A percentile compares a stretch with the other conserved stretches of the same genome.
phyloP scores from a whole-genome alignment of 2,888 invertebrate genomes.

The Stenurella melanura region DNA sequence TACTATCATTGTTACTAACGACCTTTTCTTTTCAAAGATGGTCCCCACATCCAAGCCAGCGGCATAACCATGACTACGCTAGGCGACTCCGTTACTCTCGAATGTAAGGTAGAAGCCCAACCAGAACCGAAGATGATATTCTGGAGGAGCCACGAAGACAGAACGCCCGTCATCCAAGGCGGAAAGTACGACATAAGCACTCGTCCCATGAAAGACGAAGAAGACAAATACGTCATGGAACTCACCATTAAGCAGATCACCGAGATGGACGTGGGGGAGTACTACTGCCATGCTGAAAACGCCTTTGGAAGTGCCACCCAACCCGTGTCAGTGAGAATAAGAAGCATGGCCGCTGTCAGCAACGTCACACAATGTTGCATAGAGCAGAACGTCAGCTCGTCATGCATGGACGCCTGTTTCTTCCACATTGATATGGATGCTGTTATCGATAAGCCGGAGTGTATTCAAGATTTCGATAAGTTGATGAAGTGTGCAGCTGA shows the following conservation, averaged over 20 bases:
- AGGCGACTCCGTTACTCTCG: conserved; percentile 85
- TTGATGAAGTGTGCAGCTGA: conserved; percentile 90
- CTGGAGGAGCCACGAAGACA: conserved; percentile 85
- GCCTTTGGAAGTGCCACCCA: conserved; percentile 84
- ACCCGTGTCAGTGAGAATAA: conserved; percentile 83
- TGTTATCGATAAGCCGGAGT: conserved; percentile 87
- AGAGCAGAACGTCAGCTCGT: conserved; percentile 85
- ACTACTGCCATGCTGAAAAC: conserved; percentile 90
- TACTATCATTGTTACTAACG: neutral
- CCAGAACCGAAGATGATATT: conserved; percentile 88
- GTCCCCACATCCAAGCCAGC: conserved; percentile 85
- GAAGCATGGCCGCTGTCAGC: conserved; percentile 75
- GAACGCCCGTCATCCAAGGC: conserved; percentile 85
- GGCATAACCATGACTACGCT: conserved; percentile 86
- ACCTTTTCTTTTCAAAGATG: conserved; percentile 75
- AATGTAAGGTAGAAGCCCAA: conserved; percentile 86
- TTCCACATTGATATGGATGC: conserved; percentile 89
- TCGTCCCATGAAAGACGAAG: conserved; percentile 78
- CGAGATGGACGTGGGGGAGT: conserved; percentile 81
- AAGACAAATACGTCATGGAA: conserved; percentile 83
- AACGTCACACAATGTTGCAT: conserved; percentile 89
- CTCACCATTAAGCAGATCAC: conserved; percentile 83
- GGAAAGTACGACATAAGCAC: conserved; percentile 83
- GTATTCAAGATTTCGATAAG: conserved; percentile 88
- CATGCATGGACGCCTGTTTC: conserved; percentile 89